Evolutionary conservation across 2,113 vertebrate species (phyloP).

Genomic region (Ailurus styani): DNA sequence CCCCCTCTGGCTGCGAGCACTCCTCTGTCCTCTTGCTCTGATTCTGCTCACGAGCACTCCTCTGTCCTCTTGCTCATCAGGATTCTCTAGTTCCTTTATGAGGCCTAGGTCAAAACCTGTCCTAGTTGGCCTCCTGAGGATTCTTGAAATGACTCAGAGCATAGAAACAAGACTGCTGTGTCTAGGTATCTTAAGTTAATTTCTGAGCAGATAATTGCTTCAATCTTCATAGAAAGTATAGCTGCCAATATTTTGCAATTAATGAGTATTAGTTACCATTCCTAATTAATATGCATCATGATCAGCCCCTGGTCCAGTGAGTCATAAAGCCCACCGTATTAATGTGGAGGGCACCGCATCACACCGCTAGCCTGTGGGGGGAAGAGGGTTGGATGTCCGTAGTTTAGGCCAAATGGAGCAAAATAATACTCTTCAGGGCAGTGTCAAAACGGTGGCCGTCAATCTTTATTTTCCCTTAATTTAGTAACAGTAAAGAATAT

Average conservation of each 20-base stretch:
- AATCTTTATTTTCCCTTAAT: neutral
- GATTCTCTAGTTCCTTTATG: neutral
- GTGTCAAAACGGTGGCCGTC: neutral
- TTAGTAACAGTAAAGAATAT: conserved; percentile 18
- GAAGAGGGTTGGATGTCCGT: neutral
- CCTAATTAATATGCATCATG: neutral
- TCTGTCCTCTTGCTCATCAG: neutral
- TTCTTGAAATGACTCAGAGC: conserved; percentile 31
- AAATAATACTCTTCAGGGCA: neutral
- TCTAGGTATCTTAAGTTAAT: neutral
- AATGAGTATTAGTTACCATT: neutral
- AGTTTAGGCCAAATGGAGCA: neutral
- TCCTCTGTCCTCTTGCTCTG: neutral
- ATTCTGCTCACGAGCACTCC: neutral
- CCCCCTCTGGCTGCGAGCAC: neutral
- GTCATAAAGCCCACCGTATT: neutral
- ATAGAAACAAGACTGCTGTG: neutral
- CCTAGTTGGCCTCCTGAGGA: neutral
- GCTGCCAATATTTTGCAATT: neutral
- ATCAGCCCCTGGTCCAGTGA: neutral
- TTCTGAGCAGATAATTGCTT: conserved; percentile 20
- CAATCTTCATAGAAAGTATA: neutral
- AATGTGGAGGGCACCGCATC: neutral
- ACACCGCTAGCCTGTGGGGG: neutral
- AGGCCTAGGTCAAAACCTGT: neutral